Conservation (phyloP, 2,113 vertebrate genomes). For the Centropus unirufus region DNA sequence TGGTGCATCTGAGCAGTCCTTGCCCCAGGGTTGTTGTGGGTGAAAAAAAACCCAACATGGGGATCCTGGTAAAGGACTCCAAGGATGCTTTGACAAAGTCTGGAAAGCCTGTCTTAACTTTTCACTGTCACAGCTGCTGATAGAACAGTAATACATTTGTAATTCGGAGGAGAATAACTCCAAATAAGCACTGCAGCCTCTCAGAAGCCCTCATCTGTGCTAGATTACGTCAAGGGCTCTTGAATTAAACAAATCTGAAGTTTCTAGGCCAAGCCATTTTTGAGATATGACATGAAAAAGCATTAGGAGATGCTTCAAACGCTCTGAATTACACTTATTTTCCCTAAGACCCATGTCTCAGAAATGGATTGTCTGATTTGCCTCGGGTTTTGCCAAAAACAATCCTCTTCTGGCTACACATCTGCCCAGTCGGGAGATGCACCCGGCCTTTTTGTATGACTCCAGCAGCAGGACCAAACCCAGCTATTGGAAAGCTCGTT, state of each 20-base stretch:
- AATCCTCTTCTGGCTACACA: background rate
- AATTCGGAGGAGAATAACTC: slow-evolving; percentile 64
- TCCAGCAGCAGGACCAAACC: background rate
- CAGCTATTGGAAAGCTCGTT: background rate
- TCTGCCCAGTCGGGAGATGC: background rate
- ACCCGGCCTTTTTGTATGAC: background rate
- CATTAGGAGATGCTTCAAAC: slow-evolving; percentile 72
- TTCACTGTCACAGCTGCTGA: slow-evolving; percentile 38
- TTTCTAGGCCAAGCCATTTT: slow-evolving; percentile 76
- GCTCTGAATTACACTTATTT: slow-evolving; percentile 59
- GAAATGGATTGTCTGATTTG: slow-evolving; percentile 29
- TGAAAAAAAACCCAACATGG: background rate
- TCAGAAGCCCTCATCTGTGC: slow-evolving; percentile 62
- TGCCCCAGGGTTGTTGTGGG: background rate
- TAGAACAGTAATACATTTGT: slow-evolving; percentile 55
- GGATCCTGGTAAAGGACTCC: background rate
- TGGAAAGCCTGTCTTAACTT: slow-evolving; percentile 35
- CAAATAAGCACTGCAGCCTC: slow-evolving; percentile 59
- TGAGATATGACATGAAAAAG: slow-evolving; percentile 67
- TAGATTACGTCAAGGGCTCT: slow-evolving; percentile 72
- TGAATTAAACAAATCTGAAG: slow-evolving; percentile 77
- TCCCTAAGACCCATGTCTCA: slow-evolving; percentile 53
- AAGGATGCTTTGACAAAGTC: slow-evolving; percentile 44
- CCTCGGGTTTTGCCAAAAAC: slow-evolving; percentile 22
- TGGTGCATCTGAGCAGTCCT: background rate